A percentile compares a stretch with the other conserved stretches of the same genome.
phyloP scores from a whole-genome alignment of 2,113 vertebrate genomes.

The Percina caprodes region DNA sequence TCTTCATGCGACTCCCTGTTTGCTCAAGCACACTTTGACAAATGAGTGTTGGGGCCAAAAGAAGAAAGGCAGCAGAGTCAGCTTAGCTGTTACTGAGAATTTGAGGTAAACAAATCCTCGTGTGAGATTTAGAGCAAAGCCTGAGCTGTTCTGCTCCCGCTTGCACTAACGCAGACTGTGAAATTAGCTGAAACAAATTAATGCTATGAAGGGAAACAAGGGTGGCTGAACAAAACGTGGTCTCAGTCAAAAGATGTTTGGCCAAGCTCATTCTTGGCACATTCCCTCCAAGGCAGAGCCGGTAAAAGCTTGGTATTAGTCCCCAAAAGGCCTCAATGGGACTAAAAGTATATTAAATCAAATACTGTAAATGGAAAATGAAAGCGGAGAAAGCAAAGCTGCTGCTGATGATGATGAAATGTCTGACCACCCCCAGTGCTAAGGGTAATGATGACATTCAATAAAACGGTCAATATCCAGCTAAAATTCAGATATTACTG shows the following conservation, averaged over 20 bases:
- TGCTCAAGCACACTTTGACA: conserved; percentile 59
- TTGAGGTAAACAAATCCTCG: conserved; percentile 74
- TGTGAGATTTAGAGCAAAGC: conserved; percentile 71
- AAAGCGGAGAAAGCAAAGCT: conserved; percentile 2
- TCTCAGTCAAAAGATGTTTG: conserved; percentile 50
- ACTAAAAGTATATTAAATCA: conserved; percentile 26
- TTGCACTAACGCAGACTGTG: conserved; percentile 55
- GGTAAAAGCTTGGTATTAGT: conserved; percentile 21
- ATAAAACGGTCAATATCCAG: conserved; percentile 43
- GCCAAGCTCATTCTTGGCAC: conserved; percentile 48
- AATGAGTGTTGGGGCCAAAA: conserved; percentile 30
- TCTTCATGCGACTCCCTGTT: conserved; percentile 13
- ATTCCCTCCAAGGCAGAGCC: conserved; percentile 12
- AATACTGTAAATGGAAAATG: conserved; percentile 23
- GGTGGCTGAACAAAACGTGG: conserved; percentile 34
- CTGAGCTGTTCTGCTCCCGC: conserved; percentile 53
- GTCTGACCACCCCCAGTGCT: conserved; percentile 18
- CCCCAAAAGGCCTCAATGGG: conserved; percentile 25
- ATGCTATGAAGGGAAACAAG: conserved; percentile 57
- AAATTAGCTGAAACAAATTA: conserved; percentile 69
- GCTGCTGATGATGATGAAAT: conserved; percentile 22
- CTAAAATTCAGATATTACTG: conserved; percentile 42
- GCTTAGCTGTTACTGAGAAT: conserved; percentile 63
- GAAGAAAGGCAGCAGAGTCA: conserved; percentile 61
- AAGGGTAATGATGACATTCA: conserved; percentile 40